Percentiles rank a stretch among this genome's conserved stretches.
phyloP scores from a whole-genome alignment of 1,140 invertebrate species.

The Leptopilina boulardi region DNA sequence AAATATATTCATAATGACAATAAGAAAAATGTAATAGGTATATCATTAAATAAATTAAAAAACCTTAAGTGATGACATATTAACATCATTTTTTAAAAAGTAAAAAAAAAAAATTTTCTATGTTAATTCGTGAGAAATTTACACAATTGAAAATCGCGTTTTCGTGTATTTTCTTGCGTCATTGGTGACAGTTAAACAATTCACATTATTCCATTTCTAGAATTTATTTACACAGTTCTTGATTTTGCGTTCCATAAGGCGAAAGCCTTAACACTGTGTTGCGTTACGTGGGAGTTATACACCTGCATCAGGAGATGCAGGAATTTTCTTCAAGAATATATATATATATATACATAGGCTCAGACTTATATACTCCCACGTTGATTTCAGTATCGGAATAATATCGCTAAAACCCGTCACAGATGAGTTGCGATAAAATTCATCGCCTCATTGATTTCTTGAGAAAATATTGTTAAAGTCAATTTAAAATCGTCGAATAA shows the following conservation, averaged over 20 bases:
- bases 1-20: no score
- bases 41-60: no score
- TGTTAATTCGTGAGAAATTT: slow-evolving; percentile 1
- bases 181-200: neutral
- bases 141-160: neutral
- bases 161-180: slow-evolving; percentile 1
- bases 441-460: slow-evolving; percentile 8
- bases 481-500: neutral
- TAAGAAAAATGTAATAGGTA: no score
- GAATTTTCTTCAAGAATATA: neutral
- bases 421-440: slow-evolving; percentile 23
- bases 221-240: neutral
- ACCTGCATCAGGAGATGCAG: slow-evolving; percentile 18
- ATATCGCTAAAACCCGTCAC: slow-evolving; percentile 10
- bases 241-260: neutral
- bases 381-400: slow-evolving; percentile 24
- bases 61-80: no score
- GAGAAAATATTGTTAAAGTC: neutral
- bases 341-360: neutral
- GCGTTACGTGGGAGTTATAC: slow-evolving; percentile 10
- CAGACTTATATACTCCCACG: slow-evolving; percentile 16
- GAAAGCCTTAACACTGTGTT: neutral
- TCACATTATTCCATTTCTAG: neutral
- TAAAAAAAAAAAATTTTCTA: neutral
- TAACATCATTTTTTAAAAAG: no score